These are phyloP conservation scores for Penaeus indicus DNA, from an alignment of 1,140 invertebrate species.

Conservation along the genomic window DNA sequence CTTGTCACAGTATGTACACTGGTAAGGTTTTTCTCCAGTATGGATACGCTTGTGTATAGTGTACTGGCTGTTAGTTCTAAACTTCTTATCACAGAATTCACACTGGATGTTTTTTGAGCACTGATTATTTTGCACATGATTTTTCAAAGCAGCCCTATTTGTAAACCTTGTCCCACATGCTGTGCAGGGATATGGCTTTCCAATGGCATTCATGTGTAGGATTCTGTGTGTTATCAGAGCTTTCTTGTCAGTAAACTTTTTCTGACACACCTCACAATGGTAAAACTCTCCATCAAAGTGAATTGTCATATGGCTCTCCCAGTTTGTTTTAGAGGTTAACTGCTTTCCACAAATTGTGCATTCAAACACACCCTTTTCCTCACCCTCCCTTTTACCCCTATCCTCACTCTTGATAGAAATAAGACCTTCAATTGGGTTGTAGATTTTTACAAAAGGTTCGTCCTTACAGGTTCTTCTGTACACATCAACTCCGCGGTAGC, in stretches of 20 bases:
- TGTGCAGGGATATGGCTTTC: constrained; percentile 4
- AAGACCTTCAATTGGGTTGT: background rate
- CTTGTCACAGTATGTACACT: constrained; percentile 3
- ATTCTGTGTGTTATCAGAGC: background rate
- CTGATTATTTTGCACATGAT: background rate
- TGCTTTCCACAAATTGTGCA: constrained; percentile 10
- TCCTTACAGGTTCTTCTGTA: background rate
- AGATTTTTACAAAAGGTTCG: background rate
- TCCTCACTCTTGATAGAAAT: background rate
- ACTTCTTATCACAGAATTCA: background rate
- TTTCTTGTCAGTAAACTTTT: constrained; percentile 9
- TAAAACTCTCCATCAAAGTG: background rate
- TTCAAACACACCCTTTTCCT: background rate
- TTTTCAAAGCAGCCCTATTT: background rate
- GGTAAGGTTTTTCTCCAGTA: background rate
- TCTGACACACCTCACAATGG: constrained; percentile 1
- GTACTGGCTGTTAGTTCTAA: background rate
- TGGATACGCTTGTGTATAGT: background rate
- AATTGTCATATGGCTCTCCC: no score
- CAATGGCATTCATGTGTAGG: background rate
- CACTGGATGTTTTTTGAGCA: background rate
- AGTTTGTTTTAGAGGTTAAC: background rate
- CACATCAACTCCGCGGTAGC: background rate
- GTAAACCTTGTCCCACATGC: background rate
- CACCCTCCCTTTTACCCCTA: background rate